Conservation (phyloP, 2,797 vertebrate species). For the Pangasius djambal region DNA sequence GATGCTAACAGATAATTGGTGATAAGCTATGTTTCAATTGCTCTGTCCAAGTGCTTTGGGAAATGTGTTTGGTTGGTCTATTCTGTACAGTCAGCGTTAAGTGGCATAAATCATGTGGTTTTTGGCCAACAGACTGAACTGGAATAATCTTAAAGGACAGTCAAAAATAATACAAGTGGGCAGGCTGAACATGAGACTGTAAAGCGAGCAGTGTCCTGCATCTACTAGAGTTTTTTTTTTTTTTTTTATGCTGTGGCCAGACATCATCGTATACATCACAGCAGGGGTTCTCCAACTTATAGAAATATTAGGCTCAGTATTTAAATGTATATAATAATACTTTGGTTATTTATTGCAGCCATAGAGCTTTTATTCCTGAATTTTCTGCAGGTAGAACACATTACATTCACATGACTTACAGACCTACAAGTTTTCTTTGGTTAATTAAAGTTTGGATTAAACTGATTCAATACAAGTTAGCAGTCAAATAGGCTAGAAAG, state of each 20-base stretch:
- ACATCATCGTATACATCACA: not conserved
- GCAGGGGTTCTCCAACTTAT: not conserved
- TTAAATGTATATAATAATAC: too few species aligned
- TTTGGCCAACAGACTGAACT: constrained; percentile 14
- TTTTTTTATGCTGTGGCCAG: not conserved
- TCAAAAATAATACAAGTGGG: constrained; percentile 23
- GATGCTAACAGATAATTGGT: constrained; percentile 6
- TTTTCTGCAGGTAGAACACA: not conserved
- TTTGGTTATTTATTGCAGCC: not conserved
- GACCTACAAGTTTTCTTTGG: too few species aligned
- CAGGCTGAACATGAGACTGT: constrained; percentile 8
- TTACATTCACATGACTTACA: not conserved
- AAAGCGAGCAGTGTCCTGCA: constrained; percentile 2
- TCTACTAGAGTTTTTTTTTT: not conserved
- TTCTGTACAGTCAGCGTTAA: not conserved
- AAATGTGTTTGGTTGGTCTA: not conserved
- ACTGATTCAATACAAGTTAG: not conserved
- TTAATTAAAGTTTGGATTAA: not conserved
- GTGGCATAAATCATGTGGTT: constrained; percentile 2
- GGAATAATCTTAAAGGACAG: constrained; percentile 14
- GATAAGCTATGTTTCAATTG: constrained; percentile 25
- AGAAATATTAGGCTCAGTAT: not conserved
- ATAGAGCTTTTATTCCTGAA: not conserved
- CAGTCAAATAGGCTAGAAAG: not conserved
- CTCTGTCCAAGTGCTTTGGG: constrained; percentile 19